Percentiles rank a stretch among this genome's conserved stretches.
These are phyloP conservation scores for Zaprionus camerounensis DNA, from an alignment of 1,140 invertebrate genomes.

Conservation along the genomic window DNA sequence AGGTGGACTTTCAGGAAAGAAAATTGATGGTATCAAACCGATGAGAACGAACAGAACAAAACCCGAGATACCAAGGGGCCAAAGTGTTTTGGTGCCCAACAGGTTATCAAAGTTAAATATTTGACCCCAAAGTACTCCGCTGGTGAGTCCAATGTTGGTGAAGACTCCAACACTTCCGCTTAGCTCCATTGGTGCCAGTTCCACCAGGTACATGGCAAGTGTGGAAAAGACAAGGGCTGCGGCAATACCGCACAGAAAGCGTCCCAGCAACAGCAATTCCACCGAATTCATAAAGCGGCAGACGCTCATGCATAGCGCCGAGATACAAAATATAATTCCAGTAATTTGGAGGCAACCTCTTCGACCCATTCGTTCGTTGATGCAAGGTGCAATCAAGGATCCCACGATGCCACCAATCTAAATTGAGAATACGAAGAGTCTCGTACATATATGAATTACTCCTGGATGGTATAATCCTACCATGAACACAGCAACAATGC, in stretches of 20 bases:
- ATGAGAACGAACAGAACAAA: constrained; percentile 86
- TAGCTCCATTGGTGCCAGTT: constrained; percentile 90
- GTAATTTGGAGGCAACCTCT: constrained; percentile 31
- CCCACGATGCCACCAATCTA: constrained; percentile 90
- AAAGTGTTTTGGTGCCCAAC: constrained; percentile 86
- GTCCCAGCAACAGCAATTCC: constrained; percentile 88
- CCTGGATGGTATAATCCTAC: neutral
- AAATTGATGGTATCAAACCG: constrained; percentile 85
- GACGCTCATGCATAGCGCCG: constrained; percentile 86
- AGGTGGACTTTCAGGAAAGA: constrained; percentile 93
- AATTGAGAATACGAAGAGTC: neutral
- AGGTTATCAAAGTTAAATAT: constrained; percentile 82
- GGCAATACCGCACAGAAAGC: constrained; percentile 89
- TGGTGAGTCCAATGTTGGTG: constrained; percentile 92
- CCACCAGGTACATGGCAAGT: constrained; percentile 93
- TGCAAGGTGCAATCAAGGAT: constrained; percentile 87
- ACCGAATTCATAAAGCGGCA: constrained; percentile 87
- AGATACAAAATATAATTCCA: constrained; percentile 38
- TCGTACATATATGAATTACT: neutral
- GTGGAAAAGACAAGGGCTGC: constrained; percentile 90
- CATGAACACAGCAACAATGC: constrained; percentile 91
- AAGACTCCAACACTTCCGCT: constrained; percentile 92
- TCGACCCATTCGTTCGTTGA: constrained; percentile 89
- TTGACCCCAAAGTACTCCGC: constrained; percentile 91
- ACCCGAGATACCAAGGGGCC: constrained; percentile 88